These are phyloP conservation scores for Argyra leucocephala DNA, from an alignment of 2,888 invertebrate genomes.

Conservation along the genomic window DNA sequence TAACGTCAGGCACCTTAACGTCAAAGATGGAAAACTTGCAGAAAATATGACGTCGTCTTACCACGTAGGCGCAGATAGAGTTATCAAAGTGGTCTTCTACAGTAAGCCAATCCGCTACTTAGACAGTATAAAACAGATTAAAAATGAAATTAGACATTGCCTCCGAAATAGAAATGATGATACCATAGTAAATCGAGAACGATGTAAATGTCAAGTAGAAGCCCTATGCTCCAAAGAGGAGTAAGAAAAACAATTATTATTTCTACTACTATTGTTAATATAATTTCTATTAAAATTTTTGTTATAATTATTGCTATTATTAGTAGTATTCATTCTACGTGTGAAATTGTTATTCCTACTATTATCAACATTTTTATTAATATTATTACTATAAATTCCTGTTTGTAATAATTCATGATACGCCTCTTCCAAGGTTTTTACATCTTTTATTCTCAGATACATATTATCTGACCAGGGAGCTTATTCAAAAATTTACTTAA, in stretches of 20 bases:
- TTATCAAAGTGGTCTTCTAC: too few species aligned
- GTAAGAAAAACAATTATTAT: background rate
- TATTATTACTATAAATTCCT: background rate
- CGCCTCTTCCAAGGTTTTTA: slow-evolving; percentile 8
- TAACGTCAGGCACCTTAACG: too few species aligned
- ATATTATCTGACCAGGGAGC: slow-evolving; percentile 10
- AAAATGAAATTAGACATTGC: too few species aligned
- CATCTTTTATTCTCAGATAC: slow-evolving; percentile 10
- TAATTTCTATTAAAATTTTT: background rate
- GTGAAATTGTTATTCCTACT: background rate
- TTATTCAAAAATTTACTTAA: slow-evolving; percentile 13
- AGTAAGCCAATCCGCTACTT: too few species aligned
- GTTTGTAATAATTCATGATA: slow-evolving; percentile 8
- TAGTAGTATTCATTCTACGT: background rate
- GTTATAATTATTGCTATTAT: background rate
- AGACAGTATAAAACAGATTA: too few species aligned
- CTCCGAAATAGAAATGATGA: too few species aligned
- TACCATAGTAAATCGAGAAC: too few species aligned
- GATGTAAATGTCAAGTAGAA: too few species aligned
- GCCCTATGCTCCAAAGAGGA: too few species aligned
- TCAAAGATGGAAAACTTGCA: too few species aligned
- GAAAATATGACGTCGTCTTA: too few species aligned
- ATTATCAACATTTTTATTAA: background rate
- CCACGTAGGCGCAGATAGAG: too few species aligned
- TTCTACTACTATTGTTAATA: background rate